Conservation (phyloP, 2,113 vertebrate species). For the Limnothrissa miodon region DNA sequence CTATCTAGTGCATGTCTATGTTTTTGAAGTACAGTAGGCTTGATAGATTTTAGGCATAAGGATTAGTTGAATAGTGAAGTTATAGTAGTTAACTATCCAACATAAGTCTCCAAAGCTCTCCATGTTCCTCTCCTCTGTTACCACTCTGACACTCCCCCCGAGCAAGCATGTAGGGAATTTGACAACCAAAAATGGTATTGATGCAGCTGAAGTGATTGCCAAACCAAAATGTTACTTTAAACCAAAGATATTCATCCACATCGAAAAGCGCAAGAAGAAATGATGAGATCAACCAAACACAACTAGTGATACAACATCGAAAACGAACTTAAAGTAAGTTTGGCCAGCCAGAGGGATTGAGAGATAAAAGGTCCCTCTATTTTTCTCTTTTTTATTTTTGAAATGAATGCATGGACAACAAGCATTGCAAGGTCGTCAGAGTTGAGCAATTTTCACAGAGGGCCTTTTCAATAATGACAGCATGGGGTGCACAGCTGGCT, state of each 20-base stretch:
- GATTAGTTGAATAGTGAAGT: no score
- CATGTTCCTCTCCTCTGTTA: no score
- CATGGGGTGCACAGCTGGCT: neutral
- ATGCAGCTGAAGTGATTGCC: no score
- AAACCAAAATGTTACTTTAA: neutral
- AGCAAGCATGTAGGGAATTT: no score
- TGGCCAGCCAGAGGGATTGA: neutral
- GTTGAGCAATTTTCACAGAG: neutral
- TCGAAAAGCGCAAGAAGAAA: neutral
- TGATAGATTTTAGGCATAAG: no score
- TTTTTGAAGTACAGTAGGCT: no score
- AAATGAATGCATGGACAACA: neutral
- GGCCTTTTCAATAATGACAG: neutral
- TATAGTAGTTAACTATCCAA: no score
- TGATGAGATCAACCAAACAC: neutral
- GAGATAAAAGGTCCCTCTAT: neutral
- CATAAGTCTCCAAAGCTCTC: no score
- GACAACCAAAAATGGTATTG: no score
- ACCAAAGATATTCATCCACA: neutral
- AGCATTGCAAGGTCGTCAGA: neutral
- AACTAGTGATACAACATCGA: neutral
- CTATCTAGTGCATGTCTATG: no score
- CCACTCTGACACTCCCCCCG: no score
- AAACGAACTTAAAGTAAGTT: neutral
- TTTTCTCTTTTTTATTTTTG: neutral